Base-by-base conservation (phyloP, 2,797 vertebrate genomes). In the Onychomys torridus region DNA sequence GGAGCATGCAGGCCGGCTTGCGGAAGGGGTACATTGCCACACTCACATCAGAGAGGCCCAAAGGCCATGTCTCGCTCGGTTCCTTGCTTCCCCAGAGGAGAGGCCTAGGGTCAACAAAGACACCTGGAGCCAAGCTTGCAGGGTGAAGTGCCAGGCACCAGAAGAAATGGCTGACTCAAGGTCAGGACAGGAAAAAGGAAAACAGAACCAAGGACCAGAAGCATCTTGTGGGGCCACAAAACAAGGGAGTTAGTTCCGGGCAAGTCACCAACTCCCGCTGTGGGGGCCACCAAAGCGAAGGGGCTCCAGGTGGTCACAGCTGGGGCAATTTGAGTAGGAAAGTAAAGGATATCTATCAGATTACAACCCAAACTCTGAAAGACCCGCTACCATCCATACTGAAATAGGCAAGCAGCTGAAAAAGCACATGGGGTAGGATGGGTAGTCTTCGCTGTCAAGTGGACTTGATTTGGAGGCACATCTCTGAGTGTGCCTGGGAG, bases 51-150 rank as follows among this genome's bases (percentile, higher is more conserved):
- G 49, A 46, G 88, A 37, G 27, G 11, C 2, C 0, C 6, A 25
- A n/a, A 6, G 25, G 17, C 46, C 19, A 4, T 12, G 0, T 4
- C 10, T 0, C 1, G 0, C 10, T 0, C 1, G 0, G 55, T 6
- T 55, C 25, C 40, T 23, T 4, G 37, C 6, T 55, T 17, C 59
- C 32, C 55, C 43, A 32, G 34, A 6, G 7, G 32, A 84, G 63
- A n/a, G 29, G 3, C 13, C 59, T 5, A 6, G 69, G 61, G 46
- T 43, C 46, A n/a, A 32, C n/a, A 67, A 55, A 49, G 61, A 40
- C 46, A 78, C 6, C 37, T 3, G 3, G 69, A 37, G 32, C 19
- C 49, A 46, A 57, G 14, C 52, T 65, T 5, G 2, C 2, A 13
- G 4, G 0, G 1, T 76, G 82, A 67, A 34, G 55, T 17, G 14